phyloP scores from a whole-genome alignment of 2,888 invertebrate species.

The Drosophila percnosoma region DNA sequence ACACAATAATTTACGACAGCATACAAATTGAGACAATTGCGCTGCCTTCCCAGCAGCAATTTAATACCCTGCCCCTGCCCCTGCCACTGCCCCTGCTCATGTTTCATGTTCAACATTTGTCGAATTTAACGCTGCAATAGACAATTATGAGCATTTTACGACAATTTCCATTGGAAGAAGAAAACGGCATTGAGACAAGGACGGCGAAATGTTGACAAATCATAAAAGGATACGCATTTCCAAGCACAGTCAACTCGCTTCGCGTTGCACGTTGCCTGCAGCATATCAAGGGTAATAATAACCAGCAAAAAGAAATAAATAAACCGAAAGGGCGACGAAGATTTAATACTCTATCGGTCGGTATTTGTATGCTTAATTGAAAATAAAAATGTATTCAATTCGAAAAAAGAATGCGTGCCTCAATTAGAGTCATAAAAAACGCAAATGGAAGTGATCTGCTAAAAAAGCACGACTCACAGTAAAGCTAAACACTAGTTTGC shows the following conservation, averaged over 20 bases:
- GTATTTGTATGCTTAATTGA: neutral
- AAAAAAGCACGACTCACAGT: neutral
- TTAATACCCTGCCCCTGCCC: constrained; percentile 20
- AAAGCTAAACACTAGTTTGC: neutral
- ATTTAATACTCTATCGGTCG: neutral
- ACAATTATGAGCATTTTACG: constrained; percentile 83
- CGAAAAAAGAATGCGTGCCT: neutral
- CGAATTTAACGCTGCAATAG: constrained; percentile 83
- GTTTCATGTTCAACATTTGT: constrained; percentile 58
- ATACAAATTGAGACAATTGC: constrained; percentile 65
- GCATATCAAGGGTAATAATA: constrained; percentile 18
- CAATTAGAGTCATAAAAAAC: neutral
- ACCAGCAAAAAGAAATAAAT: neutral
- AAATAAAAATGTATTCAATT: neutral
- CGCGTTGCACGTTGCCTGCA: constrained; percentile 2
- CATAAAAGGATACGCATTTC: constrained; percentile 56
- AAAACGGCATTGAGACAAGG: constrained; percentile 35
- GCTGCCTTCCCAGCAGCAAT: constrained; percentile 22
- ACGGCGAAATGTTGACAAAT: constrained; percentile 69
- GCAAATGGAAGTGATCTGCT: neutral
- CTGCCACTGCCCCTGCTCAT: constrained; percentile 9
- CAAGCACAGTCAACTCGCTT: constrained; percentile 30
- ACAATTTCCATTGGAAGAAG: constrained; percentile 66
- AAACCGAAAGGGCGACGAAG: neutral
- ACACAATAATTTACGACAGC: constrained; percentile 54